Evolutionary conservation across 2,797 vertebrate species (phyloP), one percentile per base, ranked within the genome.

Genomic region (Toxotes lorentzi): DNA sequence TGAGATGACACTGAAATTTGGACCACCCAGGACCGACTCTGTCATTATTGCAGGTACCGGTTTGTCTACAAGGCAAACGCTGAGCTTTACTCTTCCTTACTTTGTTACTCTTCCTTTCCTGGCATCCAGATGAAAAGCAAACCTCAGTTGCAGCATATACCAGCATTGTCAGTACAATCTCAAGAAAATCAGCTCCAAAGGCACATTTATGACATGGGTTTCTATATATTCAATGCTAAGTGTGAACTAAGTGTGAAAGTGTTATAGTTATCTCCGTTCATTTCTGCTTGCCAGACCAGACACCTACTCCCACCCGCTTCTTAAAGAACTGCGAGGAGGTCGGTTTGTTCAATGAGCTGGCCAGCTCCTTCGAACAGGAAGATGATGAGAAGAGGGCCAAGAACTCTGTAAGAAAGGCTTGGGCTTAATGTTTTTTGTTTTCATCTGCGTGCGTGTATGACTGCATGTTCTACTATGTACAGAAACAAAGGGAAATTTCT

Each of bases 281-380:
- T 89, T 85, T 45, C 40, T 66, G 24, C 89, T 83, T 86, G 76
- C 78, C 95, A 99, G 98, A 99, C 93, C 98, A 99, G 92, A 99
- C 98, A 21, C 98, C 98, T 30, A 99, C 98, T 86, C 98, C 98
- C 7, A 99, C 98, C 12, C 96, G 98, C 85, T 99, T 99, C 95
- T 89, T 99, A 90, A 99, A 99, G 94, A 99, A 99, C 94, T 99
- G 98, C 47, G 98, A 99, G 86, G 98, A 99, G 82, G 98, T 99
- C 57, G 98, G 98, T 59, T 96, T 99, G 68, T 99, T 99, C 95
- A 98, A 97, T 68, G 98, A 99, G 92, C 94, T 99, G 86, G 97
- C 96, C 79, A 97, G 93, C 84, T 97, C 97, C 80, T 99, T 99
- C 40, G 97, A 98, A 87, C 96, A 98, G 7, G 97, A 99, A 59